Evolutionary conservation across 1,140 invertebrate genomes (phyloP), one percentile per base, ranked within the genome.

Genomic region (Diabrotica virgifera): DNA sequence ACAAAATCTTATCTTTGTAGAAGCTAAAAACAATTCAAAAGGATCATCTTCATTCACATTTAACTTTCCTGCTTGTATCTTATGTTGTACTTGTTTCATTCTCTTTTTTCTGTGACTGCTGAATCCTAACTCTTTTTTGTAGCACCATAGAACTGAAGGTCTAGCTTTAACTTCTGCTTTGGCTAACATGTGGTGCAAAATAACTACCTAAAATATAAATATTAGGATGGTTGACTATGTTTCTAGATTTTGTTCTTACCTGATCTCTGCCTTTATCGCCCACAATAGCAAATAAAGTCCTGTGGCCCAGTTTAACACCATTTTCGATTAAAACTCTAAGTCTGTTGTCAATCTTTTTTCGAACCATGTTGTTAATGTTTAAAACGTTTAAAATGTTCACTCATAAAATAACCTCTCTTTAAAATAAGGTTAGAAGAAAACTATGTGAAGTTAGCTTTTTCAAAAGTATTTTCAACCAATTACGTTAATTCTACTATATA

Each of bases 211-310:
- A 60, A 79, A 78, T 59, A 77, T 2, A 66, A 59, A 51, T 68
- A 52, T 11, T 24, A n/a, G 13, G 46, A 12, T 8, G 46, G 9
- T 37, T 62, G n/a, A 6, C 5, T 11, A 36, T 57, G 35, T 57
- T 37, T 2, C 3, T 53, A n/a, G 12, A 10, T 53, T 38, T 57
- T 24, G 24, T 70, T 72, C 63, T 75, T 84, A 95, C 95, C 84
- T 99, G 96, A 84, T 99, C 96, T 79, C 89, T 86, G 35, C 91
- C 92, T 86, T 98, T 98, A 76, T 98, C 95, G 5, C 97, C 97
- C 38, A 99, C 92, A 61, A 99, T 82, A 38, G 96, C 87, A 83
- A 99, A 96, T 87, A 99, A 89, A 35, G 94, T 95, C 69, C 93
- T 85, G 77, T 99, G 96, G 13, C 93, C 90, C 7, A 86, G 76